Percentiles rank a stretch among this genome's conserved stretches.
Conservation (phyloP, 2,888 invertebrate genomes). For the Lycocerus yunnanus region DNA sequence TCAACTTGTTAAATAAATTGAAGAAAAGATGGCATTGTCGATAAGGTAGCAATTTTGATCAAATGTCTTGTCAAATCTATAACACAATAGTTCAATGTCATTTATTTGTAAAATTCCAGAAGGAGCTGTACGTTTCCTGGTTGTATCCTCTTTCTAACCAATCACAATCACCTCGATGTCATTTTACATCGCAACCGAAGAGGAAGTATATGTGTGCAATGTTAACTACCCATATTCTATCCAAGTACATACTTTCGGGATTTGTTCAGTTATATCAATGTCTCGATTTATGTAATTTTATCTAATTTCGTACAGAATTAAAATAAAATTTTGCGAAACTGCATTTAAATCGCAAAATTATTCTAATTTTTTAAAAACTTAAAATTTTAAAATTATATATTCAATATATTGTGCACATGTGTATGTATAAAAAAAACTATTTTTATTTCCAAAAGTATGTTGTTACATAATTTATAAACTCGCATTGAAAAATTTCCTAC, state of each 20-base stretch:
- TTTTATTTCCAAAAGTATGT: neutral
- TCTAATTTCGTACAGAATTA: neutral
- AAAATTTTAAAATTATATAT: neutral
- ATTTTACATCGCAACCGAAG: neutral
- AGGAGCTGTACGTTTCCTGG: neutral
- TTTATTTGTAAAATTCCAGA: neutral
- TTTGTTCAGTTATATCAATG: neutral
- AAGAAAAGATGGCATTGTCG: neutral
- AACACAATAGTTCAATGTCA: neutral
- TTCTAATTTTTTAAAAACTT: neutral
- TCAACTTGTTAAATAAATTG: neutral
- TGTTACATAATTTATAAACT: neutral
- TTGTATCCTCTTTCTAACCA: neutral
- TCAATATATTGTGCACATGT: neutral
- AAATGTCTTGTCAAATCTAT: neutral
- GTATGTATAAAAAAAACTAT: neutral
- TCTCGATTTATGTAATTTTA: neutral
- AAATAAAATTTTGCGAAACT: neutral
- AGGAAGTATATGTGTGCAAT: neutral
- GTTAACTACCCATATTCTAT: neutral
- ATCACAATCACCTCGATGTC: neutral
- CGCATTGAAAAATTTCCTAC: neutral
- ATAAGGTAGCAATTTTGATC: neutral
- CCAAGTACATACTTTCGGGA: neutral
- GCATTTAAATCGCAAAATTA: neutral